A percentile compares a stretch with the other conserved stretches of the same genome.
Conservation (phyloP, 2,113 vertebrate genomes). For the Thinocorus orbignyianus region DNA sequence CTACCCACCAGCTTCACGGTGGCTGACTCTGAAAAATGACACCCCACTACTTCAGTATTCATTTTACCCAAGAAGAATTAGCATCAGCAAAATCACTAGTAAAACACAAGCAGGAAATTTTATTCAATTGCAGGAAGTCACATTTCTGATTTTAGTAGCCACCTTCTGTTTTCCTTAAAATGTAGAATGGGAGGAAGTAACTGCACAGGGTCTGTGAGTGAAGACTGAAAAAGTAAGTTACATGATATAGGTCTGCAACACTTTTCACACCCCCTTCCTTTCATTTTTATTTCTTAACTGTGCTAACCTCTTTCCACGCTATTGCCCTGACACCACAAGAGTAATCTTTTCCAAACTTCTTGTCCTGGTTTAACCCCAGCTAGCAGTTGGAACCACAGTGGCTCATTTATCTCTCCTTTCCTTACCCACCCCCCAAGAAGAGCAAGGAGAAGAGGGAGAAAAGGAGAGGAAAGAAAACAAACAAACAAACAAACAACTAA, state of each 20-base stretch:
- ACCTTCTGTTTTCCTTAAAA: neutral
- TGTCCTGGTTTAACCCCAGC: neutral
- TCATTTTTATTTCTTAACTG: neutral
- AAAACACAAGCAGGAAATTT: neutral
- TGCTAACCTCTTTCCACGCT: neutral
- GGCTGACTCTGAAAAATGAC: neutral
- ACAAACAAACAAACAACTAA: neutral
- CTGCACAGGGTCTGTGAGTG: neutral
- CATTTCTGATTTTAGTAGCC: neutral
- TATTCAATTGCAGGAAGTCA: neutral
- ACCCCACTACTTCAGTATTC: neutral
- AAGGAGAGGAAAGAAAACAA: neutral
- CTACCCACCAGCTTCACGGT: neutral
- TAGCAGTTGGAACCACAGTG: neutral
- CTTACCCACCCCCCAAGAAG: neutral
- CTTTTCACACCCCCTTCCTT: fast-evolving
- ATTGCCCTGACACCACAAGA: neutral
- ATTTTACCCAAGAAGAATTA: neutral
- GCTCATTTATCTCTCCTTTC: neutral
- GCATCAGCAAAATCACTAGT: neutral
- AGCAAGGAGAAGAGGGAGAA: neutral
- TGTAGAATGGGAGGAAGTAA: neutral
- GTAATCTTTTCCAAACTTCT: neutral
- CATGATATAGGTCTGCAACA: neutral
- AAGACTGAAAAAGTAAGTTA: neutral